Conservation (phyloP, 2,888 invertebrate species). For the Tetragonisca angustula region DNA sequence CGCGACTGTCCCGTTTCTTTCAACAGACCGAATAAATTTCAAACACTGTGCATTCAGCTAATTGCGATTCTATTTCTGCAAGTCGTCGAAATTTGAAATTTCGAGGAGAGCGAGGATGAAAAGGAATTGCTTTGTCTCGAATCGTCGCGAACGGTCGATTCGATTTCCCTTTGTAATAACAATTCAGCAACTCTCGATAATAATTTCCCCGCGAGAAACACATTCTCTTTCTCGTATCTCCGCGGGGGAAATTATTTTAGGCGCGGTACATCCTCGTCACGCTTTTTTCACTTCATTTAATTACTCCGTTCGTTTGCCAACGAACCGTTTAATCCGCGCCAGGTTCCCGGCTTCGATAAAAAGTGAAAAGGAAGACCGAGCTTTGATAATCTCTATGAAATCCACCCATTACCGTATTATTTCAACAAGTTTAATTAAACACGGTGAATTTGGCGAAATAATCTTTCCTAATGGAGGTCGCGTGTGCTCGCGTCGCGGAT, state of each 20-base stretch:
- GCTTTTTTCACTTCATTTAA: slow-evolving; percentile 27
- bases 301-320: slow-evolving; percentile 5
- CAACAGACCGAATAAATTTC: not conserved
- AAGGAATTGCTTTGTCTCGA: too few relatives aligned
- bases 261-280: not conserved
- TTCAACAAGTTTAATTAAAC: not conserved
- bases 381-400: not conserved
- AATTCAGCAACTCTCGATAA: too few relatives aligned
- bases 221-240: not conserved
- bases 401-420: not conserved
- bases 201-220: too few relatives aligned
- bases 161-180: too few relatives aligned
- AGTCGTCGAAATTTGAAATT: not conserved
- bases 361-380: not conserved
- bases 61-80: not conserved
- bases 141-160: too few relatives aligned
- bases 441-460: not conserved
- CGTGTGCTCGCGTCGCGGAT: not conserved
- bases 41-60: not conserved
- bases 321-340: slow-evolving; percentile 26
- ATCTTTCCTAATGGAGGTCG: not conserved
- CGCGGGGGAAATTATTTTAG: not conserved
- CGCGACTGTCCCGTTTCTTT: slow-evolving; percentile 11
- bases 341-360: not conserved
- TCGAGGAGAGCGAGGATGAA: not conserved